Evolutionary conservation across 1,140 invertebrate genomes (phyloP).

Genomic region (Cydia pomonella): DNA sequence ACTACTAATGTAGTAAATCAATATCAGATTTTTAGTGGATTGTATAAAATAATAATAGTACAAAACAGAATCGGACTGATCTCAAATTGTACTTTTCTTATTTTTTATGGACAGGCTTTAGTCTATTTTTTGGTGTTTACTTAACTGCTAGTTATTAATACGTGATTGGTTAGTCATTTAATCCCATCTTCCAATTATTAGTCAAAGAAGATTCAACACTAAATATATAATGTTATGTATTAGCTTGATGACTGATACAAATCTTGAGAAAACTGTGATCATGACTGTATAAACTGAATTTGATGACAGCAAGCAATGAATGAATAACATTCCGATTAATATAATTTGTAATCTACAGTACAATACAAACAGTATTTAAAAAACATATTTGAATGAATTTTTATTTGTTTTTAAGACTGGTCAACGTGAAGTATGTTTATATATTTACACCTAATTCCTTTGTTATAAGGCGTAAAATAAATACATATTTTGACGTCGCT

Average conservation of each 20-base stretch:
- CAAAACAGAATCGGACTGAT: background rate
- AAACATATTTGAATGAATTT: slow-evolving; percentile 7
- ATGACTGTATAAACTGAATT: slow-evolving; percentile 5
- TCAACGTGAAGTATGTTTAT: background rate
- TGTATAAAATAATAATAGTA: background rate
- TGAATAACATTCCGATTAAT: slow-evolving; percentile 34
- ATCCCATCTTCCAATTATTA: slow-evolving; percentile 73
- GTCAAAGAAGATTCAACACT: slow-evolving; percentile 64
- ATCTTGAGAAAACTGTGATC: slow-evolving; percentile 38
- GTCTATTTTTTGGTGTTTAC: background rate
- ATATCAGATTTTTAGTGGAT: background rate
- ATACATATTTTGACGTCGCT: background rate
- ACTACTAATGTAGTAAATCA: background rate
- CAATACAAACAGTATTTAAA: slow-evolving; percentile 33
- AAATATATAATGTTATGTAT: slow-evolving; percentile 68
- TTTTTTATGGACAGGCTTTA: background rate
- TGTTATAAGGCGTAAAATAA: background rate
- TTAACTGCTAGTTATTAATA: slow-evolving; percentile 35
- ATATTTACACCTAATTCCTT: background rate
- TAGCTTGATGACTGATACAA: slow-evolving; percentile 59
- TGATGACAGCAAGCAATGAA: slow-evolving; percentile 56
- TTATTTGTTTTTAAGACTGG: no score
- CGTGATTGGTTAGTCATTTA: slow-evolving; percentile 59
- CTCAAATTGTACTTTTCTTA: background rate
- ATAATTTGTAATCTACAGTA: slow-evolving; percentile 30